Percentiles rank a stretch among this genome's conserved stretches.
Conservation (phyloP, 1,140 invertebrate genomes). For the Agrilus planipennis region DNA sequence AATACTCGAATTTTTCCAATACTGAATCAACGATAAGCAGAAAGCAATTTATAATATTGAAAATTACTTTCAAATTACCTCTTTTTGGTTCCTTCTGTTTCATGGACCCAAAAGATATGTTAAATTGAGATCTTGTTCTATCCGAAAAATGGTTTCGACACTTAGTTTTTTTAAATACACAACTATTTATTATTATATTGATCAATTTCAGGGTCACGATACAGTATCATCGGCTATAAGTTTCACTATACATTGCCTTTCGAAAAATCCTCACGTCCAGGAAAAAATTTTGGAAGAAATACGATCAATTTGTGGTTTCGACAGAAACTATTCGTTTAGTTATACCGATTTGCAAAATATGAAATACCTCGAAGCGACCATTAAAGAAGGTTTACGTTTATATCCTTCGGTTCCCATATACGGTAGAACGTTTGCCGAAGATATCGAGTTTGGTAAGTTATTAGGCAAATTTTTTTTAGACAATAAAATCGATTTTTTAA, state of each 20-base stretch:
- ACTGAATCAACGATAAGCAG: too few species aligned
- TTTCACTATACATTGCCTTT: constrained; percentile 41
- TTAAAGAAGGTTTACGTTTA: constrained; percentile 34
- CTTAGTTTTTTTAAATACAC: too few species aligned
- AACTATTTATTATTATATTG: too few species aligned
- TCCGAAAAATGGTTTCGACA: too few species aligned
- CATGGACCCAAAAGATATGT: too few species aligned
- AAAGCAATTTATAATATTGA: too few species aligned
- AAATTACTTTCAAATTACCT: too few species aligned
- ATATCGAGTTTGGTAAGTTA: constrained; percentile 18
- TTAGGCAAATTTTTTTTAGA: not conserved
- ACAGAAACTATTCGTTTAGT: constrained; percentile 34
- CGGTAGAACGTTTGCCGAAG: constrained; percentile 41
- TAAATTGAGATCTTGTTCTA: too few species aligned
- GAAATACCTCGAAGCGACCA: constrained; percentile 38
- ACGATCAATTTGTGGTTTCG: constrained; percentile 33
- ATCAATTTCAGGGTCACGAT: constrained; percentile 38
- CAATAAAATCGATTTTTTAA: too few species aligned
- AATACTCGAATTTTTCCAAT: too few species aligned
- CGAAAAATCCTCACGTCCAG: constrained; percentile 37
- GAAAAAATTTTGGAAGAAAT: constrained; percentile 41
- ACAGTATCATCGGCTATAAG: constrained; percentile 54
- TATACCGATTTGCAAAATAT: constrained; percentile 31
- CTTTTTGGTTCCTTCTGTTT: too few species aligned
- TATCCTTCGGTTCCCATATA: constrained; percentile 48